Evolutionary conservation across 37 sponge, comb jelly and placozoan species (phyloP), one percentile per base, ranked within the genome.

Genomic region (Crambe crambe): DNA sequence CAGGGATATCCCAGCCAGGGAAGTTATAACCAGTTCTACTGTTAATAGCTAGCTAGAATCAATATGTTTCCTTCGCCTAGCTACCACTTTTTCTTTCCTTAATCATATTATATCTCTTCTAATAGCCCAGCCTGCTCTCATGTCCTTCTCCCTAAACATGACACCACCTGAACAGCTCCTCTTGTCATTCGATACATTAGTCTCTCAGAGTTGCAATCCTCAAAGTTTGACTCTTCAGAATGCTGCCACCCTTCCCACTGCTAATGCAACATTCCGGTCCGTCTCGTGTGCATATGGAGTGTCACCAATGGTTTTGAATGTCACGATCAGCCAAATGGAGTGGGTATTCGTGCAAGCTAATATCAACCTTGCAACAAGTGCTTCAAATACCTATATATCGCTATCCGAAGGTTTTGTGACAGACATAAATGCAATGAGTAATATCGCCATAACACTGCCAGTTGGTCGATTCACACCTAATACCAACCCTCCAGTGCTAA

Each of bases 161-260:
- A 72, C 73, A 21, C 73, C 73, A 42, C 73, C 44, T 4, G 73
- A 72, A 42, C 2, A 21, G n/a, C 73, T 72, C 6, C 38, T 42
- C 12, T 12, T 47, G 12, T 15, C 3, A 32, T 68, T 68, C 12
- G 12, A 47, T 12, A 6, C 6, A 47, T 47, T 47, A 12, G 51
- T 47, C 12, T 47, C 51, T 47, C 51, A 47, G 51, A 15, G 10
- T 15, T 47, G 51, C 51, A 47, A 47, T 47, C 12, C 51, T 47
- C 51, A 47, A 47, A 12, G 51, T 15, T 47, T 47, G 12, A 47
- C 51, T 12, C 51, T 47, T 12, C 51, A 47, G 12, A 47, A 47
- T 47, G 51, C 6, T 15, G 51, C 51, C 51, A 47, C 10, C 10
- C 12, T 12, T 12, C 51, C 51, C 10, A 47, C 51, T 47, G 6